Conservation (phyloP, 2,888 invertebrate species). For the Micoletzkya japonica region DNA sequence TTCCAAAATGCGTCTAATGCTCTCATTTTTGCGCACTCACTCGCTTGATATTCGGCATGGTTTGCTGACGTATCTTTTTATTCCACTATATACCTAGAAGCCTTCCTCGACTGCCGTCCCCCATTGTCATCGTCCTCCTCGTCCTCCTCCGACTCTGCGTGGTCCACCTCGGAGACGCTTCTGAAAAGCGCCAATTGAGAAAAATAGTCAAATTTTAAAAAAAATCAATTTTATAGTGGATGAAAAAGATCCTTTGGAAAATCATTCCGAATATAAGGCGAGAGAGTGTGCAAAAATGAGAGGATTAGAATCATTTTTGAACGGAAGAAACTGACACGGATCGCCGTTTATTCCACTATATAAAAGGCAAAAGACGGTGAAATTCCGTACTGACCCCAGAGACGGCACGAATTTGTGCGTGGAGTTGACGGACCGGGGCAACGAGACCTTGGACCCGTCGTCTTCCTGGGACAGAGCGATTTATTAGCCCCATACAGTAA, state of each 20-base stretch:
- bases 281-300: too few relatives aligned
- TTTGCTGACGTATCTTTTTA: too few relatives aligned
- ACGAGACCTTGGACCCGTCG: constrained; percentile 34
- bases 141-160: constrained; percentile 39
- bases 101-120: constrained; percentile 9
- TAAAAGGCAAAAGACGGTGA: not conserved
- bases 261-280: too few relatives aligned
- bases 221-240: not conserved
- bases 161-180: constrained; percentile 48
- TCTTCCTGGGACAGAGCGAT: constrained; percentile 37
- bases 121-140: constrained; percentile 19
- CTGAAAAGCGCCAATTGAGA: constrained; percentile 24
- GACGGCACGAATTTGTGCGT: constrained; percentile 44
- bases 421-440: constrained; percentile 32
- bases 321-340: too few relatives aligned
- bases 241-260: too few relatives aligned
- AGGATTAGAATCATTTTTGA: too few relatives aligned
- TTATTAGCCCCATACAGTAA: too few relatives aligned
- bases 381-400: constrained; percentile 33
- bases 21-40: too few relatives aligned
- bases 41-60: too few relatives aligned
- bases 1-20: too few relatives aligned
- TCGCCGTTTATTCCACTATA: not conserved
- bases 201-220: not conserved
- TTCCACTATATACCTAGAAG: constrained; percentile 2